Evolutionary conservation across 2,888 invertebrate genomes (phyloP).

Genomic region (Entomobrya multifasciata): DNA sequence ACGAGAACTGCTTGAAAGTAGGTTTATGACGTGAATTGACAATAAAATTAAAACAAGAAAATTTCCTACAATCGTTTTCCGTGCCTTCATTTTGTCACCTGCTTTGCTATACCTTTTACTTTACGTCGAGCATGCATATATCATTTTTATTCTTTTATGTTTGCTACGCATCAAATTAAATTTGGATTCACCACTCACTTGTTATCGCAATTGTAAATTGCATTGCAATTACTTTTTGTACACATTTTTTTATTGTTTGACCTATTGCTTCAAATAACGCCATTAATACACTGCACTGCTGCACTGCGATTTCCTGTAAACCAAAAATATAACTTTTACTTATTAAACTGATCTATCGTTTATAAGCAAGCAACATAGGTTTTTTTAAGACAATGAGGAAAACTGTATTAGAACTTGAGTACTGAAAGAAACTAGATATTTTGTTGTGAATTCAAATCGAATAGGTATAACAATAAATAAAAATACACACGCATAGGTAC

Average conservation of each 20-base stretch:
- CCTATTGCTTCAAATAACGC: conserved; percentile 19
- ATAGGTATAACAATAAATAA: too few relatives aligned
- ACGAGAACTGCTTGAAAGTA: conserved; percentile 21
- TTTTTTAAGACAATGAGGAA: background rate
- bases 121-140: background rate
- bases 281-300: background rate
- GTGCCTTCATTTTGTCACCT: conserved; percentile 60
- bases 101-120: background rate
- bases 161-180: background rate
- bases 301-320: conserved; percentile 15
- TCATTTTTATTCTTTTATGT: background rate
- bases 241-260: background rate
- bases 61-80: conserved; percentile 10
- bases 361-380: too few relatives aligned
- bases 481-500: too few relatives aligned
- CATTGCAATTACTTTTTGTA: background rate
- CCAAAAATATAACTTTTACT: conserved; percentile 17
- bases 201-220: background rate
- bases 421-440: background rate
- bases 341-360: background rate
- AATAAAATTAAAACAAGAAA: conserved; percentile 30
- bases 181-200: background rate
- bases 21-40: conserved; percentile 42
- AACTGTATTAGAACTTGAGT: too few relatives aligned
- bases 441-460: too few relatives aligned